These are phyloP conservation scores for Barypeithes pellucidus DNA, from an alignment of 2,888 invertebrate genomes.

Conservation along the genomic window DNA sequence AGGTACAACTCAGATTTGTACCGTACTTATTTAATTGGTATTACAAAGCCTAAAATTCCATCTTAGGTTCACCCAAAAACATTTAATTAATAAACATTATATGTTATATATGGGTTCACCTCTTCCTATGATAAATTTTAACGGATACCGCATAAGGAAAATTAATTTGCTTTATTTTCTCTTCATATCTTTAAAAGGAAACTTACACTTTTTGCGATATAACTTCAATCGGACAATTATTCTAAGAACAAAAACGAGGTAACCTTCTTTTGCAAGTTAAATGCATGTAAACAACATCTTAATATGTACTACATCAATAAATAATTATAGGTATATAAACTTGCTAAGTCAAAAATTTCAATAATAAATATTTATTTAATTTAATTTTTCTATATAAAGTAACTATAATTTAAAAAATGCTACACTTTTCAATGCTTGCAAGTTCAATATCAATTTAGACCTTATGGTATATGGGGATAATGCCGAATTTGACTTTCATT, in stretches of 20 bases:
- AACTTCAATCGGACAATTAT: constrained; percentile 25
- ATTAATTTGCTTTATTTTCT: constrained; percentile 5
- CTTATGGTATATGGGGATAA: constrained; percentile 53
- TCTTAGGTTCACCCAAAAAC: no score
- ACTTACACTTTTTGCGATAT: constrained; percentile 13
- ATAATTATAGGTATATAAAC: constrained; percentile 20
- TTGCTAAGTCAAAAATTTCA: constrained; percentile 16
- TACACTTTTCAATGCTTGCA: constrained; percentile 27
- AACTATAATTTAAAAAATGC: constrained; percentile 30
- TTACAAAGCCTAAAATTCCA: no score
- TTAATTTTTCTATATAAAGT: constrained; percentile 29
- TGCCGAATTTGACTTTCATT: constrained; percentile 59
- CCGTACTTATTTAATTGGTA: no score
- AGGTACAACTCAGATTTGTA: no score
- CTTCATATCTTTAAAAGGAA: neutral
- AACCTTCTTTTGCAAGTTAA: constrained; percentile 29
- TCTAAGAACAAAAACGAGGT: constrained; percentile 37
- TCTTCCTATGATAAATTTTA: constrained; percentile 2
- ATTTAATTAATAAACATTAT: no score
- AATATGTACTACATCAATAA: constrained; percentile 29
- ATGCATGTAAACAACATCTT: constrained; percentile 33
- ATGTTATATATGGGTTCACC: neutral
- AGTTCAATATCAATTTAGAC: constrained; percentile 27
- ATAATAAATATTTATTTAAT: constrained; percentile 15
- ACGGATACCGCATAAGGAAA: neutral